Evolutionary conservation across 2,888 invertebrate genomes (phyloP).

Genomic region (Sarcophaga subvicina): DNA sequence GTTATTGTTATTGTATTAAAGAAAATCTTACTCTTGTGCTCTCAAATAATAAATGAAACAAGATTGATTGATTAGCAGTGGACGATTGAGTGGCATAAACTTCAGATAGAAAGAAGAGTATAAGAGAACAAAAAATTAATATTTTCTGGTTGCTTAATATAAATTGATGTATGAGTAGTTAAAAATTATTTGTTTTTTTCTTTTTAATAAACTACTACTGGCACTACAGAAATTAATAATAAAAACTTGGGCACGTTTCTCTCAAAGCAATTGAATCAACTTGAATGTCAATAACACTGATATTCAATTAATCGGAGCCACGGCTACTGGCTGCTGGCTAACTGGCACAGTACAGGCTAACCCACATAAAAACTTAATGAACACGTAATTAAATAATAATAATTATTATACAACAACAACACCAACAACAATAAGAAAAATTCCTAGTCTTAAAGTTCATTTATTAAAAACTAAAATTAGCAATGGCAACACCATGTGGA

Average conservation of each 20-base stretch:
- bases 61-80: slow-evolving; percentile 62
- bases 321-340: background rate
- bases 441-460: background rate
- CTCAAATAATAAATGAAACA: slow-evolving; percentile 38
- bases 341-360: background rate
- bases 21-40: background rate
- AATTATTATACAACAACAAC: slow-evolving; percentile 15
- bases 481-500: background rate
- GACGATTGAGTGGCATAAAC: slow-evolving; percentile 44
- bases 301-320: slow-evolving; percentile 66
- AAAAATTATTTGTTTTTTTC: background rate
- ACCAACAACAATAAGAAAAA: background rate
- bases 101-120: background rate
- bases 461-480: slow-evolving; percentile 46
- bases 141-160: slow-evolving; percentile 37
- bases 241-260: slow-evolving; percentile 67
- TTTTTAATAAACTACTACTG: slow-evolving; percentile 3
- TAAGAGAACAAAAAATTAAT: slow-evolving; percentile 12
- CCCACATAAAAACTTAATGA: slow-evolving; percentile 49
- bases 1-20: background rate
- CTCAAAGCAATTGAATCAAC: slow-evolving; percentile 60
- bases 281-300: slow-evolving; percentile 70
- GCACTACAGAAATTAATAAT: slow-evolving; percentile 38
- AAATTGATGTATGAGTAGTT: slow-evolving; percentile 54
- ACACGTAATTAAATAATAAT: slow-evolving; percentile 68